phyloP scores from a whole-genome alignment of 1,140 invertebrate species.

The Habropoda laboriosa region DNA sequence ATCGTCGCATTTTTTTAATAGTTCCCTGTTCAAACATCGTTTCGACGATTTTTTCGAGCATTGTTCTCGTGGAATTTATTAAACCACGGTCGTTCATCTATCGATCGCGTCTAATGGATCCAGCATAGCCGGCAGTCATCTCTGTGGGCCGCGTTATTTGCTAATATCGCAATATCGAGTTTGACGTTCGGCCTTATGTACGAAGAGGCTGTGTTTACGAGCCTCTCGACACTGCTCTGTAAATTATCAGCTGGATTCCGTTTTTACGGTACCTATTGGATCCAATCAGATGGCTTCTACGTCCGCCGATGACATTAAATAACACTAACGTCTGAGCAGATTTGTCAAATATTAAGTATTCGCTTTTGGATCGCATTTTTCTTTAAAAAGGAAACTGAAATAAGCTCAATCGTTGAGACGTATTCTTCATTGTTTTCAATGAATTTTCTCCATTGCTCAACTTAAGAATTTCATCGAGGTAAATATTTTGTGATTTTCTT shows the following conservation, averaged over 20 bases:
- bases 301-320: no score
- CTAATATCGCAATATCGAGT: constrained; percentile 24
- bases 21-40: not conserved
- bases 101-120: constrained; percentile 6
- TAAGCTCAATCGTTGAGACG: no score
- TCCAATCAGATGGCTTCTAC: no score
- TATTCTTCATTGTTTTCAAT: no score
- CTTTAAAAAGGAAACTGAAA: no score
- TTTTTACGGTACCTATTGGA: not conserved
- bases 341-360: no score
- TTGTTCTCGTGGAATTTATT: not conserved
- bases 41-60: no score
- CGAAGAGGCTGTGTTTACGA: not conserved
- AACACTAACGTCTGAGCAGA: no score
- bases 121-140: not conserved
- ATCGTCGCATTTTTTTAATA: not conserved
- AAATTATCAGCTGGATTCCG: constrained; percentile 1
- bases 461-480: no score
- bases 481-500: no score
- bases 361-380: no score
- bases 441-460: no score
- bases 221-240: not conserved
- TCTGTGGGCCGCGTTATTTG: not conserved
- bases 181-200: not conserved
- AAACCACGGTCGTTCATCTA: not conserved